Conservation (phyloP, 2,113 vertebrate genomes). For the Puffinus mauretanicus region DNA sequence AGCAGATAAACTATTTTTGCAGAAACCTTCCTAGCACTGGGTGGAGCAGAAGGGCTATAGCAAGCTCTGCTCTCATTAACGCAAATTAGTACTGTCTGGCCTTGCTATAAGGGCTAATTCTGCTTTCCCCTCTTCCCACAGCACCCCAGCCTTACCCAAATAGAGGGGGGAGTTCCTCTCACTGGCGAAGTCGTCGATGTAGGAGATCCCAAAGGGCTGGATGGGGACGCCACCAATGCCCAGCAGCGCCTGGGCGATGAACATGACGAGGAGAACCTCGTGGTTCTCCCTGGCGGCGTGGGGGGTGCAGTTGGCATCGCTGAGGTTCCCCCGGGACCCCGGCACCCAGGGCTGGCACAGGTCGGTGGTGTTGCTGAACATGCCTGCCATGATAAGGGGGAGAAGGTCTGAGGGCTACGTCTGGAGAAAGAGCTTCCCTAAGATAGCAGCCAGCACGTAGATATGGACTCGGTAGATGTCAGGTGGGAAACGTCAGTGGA, state of each 20-base stretch:
- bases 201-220: slow-evolving; percentile 96
- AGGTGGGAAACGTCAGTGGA: fast-evolving
- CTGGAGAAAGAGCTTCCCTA: background rate
- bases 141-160: slow-evolving; percentile 73
- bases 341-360: slow-evolving; percentile 61
- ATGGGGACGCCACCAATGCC: slow-evolving; percentile 89
- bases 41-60: background rate
- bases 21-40: background rate
- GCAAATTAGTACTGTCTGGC: background rate
- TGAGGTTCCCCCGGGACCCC: fast-evolving
- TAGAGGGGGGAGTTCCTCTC: slow-evolving; percentile 90
- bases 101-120: background rate
- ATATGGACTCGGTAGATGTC: no score
- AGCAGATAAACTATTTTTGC: background rate
- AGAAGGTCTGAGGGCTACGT: background rate
- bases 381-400: slow-evolving; percentile 32
- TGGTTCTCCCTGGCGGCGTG: slow-evolving; percentile 16
- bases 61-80: background rate
- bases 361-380: slow-evolving; percentile 47
- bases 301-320: slow-evolving; percentile 52
- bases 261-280: slow-evolving; percentile 79
- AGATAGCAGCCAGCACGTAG: background rate
- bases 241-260: slow-evolving; percentile 85
- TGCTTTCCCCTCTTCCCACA: background rate
- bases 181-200: slow-evolving; percentile 91